Base-by-base conservation (phyloP, 2,113 vertebrate species). In the Tympanuchus pallidicinctus region DNA sequence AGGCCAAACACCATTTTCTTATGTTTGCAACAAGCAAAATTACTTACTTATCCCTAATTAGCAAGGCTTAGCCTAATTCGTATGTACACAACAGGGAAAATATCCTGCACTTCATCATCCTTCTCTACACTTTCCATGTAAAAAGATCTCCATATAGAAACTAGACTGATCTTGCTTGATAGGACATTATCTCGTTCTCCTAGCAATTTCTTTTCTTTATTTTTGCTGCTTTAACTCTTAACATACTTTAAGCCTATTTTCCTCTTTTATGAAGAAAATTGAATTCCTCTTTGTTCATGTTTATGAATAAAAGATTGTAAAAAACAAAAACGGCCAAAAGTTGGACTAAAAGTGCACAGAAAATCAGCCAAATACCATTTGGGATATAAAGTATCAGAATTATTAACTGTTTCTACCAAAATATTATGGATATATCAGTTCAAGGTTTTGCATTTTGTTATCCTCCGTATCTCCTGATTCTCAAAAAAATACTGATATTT, bases 401-500 rank as follows among this genome's bases (percentile, higher is more conserved):
- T 40, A 19, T 52, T 60, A 72, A 18, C 13, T 36, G 21, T 22
- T 85, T 56, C 43, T 57, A 47, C 9, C 6, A 81, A 82, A 85
- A 34, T 36, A 56, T 10, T 50, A 17, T 8, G 59, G 13, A 66
- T 11, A 74, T 3, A 80, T 5, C 42, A 74, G 52, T 40, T 43
- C 11, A 47, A 80, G 12, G 8, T 85, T 90, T 86, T 34, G 32
- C 19, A 2, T 48, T 43, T 88, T 28, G 27, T 18, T 76, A 13
- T 76, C 11, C 6, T 64, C 3, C 2, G 1, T 28, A 63, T 48
- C 57, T 43, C 18, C 10, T 42, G 75, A 24, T 63, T 76, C 75
- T 19, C 30, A 74, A 8, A 19, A 19, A 30, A 27, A 2, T 28
- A n/a, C 16, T 61, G n/a, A 43, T 0, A 3, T 10, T 1, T 10